These are phyloP conservation scores for Erythrocercus mccallii DNA, from an alignment of 2,113 vertebrate genomes.

Conservation along the genomic window DNA sequence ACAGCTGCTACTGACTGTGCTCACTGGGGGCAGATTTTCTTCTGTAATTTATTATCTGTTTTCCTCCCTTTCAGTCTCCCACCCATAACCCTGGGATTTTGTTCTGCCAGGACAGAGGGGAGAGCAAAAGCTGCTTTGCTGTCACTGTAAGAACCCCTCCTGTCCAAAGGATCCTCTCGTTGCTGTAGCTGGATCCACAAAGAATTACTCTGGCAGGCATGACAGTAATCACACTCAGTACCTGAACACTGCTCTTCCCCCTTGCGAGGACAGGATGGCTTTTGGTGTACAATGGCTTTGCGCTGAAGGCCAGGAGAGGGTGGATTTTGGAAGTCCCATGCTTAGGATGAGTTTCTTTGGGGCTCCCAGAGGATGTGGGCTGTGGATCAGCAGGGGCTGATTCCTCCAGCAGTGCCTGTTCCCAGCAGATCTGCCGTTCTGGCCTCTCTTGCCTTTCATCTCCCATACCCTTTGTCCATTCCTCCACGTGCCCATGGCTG, in stretches of 20 bases:
- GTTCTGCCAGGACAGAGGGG: background rate
- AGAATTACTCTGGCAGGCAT: background rate
- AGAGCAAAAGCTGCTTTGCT: background rate
- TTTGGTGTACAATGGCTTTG: background rate
- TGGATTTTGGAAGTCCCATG: background rate
- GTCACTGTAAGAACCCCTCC: background rate
- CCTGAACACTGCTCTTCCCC: background rate
- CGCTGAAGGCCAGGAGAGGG: background rate
- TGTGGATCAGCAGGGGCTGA: background rate
- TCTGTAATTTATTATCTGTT: slow-evolving; percentile 36
- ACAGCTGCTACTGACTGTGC: slow-evolving; percentile 14
- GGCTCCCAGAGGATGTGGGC: background rate
- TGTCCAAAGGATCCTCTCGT: background rate
- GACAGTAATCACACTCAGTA: background rate
- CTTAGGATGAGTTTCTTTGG: background rate
- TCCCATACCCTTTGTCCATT: background rate
- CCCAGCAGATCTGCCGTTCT: background rate
- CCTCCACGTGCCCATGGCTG: background rate
- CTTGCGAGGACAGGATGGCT: background rate
- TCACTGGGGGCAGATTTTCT: slow-evolving; percentile 8
- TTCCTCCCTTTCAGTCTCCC: background rate
- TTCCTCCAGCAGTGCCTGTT: background rate
- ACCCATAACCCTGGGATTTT: slow-evolving; percentile 26
- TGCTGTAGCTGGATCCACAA: background rate
- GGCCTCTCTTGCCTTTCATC: background rate